These are phyloP conservation scores for Ormyrus rosae DNA, from an alignment of 2,888 invertebrate species.

Conservation along the genomic window DNA sequence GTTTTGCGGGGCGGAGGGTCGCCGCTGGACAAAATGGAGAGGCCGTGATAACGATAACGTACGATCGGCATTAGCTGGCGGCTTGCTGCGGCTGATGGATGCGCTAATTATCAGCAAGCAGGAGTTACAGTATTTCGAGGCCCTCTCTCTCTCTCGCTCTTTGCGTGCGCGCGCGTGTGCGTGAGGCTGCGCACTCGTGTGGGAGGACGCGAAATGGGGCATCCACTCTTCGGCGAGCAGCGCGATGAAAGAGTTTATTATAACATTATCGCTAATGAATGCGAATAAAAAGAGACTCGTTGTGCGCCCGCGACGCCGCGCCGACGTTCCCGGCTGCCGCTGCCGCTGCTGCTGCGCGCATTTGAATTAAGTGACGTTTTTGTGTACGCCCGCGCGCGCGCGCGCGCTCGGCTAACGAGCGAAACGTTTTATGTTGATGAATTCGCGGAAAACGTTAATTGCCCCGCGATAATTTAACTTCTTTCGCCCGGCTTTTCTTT, in stretches of 20 bases:
- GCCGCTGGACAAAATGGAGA: conserved; percentile 70
- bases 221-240: neutral
- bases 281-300: conserved; percentile 48
- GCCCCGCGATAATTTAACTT: conserved; percentile 36
- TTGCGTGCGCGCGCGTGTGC: neutral
- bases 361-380: conserved; percentile 55
- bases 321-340: no score
- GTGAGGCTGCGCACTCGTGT: neutral
- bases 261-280: conserved; percentile 55
- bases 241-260: conserved; percentile 56
- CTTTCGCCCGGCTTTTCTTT: conserved; percentile 6
- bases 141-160: neutral
- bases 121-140: conserved; percentile 74
- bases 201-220: conserved; percentile 24
- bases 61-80: conserved; percentile 76
- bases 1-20: conserved; percentile 17
- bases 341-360: neutral
- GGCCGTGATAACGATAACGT: conserved; percentile 76
- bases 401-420: conserved; percentile 52
- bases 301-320: conserved; percentile 3
- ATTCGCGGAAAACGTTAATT: conserved; percentile 56
- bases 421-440: conserved; percentile 55
- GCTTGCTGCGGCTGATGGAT: conserved; percentile 75
- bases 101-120: conserved; percentile 76
- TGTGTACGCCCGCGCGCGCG: conserved; percentile 7